Conservation (phyloP, 2,113 vertebrate genomes). For the Oncorhynchus clarkii region DNA sequence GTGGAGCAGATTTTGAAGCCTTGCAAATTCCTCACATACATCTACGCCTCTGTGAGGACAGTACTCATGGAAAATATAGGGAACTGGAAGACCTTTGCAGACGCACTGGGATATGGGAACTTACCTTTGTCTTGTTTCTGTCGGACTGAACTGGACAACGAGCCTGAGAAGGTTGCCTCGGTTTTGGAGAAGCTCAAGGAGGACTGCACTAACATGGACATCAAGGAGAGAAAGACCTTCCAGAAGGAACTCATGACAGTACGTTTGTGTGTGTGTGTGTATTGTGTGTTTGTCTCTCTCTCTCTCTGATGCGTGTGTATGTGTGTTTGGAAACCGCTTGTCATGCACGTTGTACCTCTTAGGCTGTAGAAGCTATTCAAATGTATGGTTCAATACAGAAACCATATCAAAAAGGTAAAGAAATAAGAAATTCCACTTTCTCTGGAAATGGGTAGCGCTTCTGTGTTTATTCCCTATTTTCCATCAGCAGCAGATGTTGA, state of each 20-base stretch:
- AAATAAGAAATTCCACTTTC: no score
- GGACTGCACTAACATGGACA: slow-evolving; percentile 87
- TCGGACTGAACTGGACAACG: slow-evolving; percentile 87
- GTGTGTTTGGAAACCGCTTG: neutral
- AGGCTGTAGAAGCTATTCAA: neutral
- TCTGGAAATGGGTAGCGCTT: no score
- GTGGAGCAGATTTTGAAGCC: slow-evolving; percentile 94
- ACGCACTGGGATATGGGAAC: slow-evolving; percentile 85
- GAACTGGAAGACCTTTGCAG: slow-evolving; percentile 90
- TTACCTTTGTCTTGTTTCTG: slow-evolving; percentile 88
- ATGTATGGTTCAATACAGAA: no score
- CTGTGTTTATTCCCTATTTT: no score
- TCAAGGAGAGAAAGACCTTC: slow-evolving; percentile 91
- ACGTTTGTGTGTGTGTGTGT: slow-evolving; percentile 47
- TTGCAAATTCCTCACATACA: slow-evolving; percentile 96
- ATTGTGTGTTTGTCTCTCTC: slow-evolving; percentile 2
- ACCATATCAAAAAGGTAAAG: no score
- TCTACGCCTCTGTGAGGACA: slow-evolving; percentile 92
- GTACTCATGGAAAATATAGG: slow-evolving; percentile 94
- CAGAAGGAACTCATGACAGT: slow-evolving; percentile 97
- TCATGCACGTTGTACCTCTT: neutral
- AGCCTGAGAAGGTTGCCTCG: slow-evolving; percentile 90
- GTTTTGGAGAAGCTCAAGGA: slow-evolving; percentile 97
- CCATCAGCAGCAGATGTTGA: neutral
- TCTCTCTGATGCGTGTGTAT: neutral